These are phyloP conservation scores for Spilosoma lubricipeda DNA, from an alignment of 2,888 invertebrate genomes.

Conservation along the genomic window DNA sequence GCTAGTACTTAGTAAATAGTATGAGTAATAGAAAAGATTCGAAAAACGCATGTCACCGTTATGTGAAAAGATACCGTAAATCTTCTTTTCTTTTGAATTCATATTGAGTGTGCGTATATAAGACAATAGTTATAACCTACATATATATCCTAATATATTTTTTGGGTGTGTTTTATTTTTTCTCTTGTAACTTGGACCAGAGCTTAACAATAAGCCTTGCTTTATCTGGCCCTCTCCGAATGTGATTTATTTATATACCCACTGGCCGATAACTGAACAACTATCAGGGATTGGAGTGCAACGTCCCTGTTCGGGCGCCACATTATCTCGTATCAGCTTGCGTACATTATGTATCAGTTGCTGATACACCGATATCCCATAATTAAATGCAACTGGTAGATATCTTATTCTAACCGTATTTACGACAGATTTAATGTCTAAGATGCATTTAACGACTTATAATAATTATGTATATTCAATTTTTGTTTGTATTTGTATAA, in stretches of 20 bases:
- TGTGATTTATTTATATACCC: constrained; percentile 72
- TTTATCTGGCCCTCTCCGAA: constrained; percentile 65
- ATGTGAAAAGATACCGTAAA: background rate
- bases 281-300: constrained; percentile 62
- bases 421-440: background rate
- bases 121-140: background rate
- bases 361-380: constrained; percentile 5
- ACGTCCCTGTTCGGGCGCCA: constrained; percentile 39
- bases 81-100: background rate
- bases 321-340: constrained; percentile 34
- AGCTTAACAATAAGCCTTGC: constrained; percentile 58
- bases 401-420: background rate
- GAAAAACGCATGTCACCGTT: background rate
- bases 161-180: background rate
- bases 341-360: constrained; percentile 5
- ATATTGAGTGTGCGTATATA: background rate
- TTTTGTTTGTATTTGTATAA: background rate
- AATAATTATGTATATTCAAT: background rate
- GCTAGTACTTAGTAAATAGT: no score
- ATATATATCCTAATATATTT: background rate
- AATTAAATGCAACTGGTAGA: background rate
- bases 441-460: background rate
- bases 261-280: constrained; percentile 64
- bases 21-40: background rate
- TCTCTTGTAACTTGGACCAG: constrained; percentile 24